phyloP scores from a whole-genome alignment of 2,888 invertebrate genomes.

The Himalopsyche japonica region DNA sequence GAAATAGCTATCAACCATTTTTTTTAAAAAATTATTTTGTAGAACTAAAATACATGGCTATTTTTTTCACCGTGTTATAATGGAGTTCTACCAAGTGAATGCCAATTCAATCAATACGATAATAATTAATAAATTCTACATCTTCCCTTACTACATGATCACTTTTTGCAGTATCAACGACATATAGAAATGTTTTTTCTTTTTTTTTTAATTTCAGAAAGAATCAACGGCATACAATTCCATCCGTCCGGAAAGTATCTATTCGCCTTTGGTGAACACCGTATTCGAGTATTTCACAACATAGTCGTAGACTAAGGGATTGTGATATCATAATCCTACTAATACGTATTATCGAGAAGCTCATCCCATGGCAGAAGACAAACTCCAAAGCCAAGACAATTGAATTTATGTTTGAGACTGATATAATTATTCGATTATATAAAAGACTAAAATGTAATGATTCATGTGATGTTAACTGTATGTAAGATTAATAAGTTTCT shows the following conservation, averaged over 20 bases:
- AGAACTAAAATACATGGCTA: too few relatives aligned
- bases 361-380: not conserved
- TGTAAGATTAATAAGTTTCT: not conserved
- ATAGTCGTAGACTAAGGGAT: slow-evolving; percentile 45
- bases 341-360: not conserved
- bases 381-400: not conserved
- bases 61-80: too few relatives aligned
- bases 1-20: too few relatives aligned
- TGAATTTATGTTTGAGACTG: slow-evolving; percentile 12
- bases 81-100: too few relatives aligned
- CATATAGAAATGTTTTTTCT: not conserved
- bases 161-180: too few relatives aligned
- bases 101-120: too few relatives aligned
- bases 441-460: not conserved
- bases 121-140: too few relatives aligned
- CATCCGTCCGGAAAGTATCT: slow-evolving; percentile 76
- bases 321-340: not conserved
- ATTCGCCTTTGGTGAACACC: slow-evolving; percentile 74
- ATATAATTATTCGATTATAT: not conserved
- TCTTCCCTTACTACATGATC: too few relatives aligned
- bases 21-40: too few relatives aligned
- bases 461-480: not conserved
- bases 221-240: slow-evolving; percentile 70
- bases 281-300: slow-evolving; percentile 79
- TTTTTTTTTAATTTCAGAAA: slow-evolving; percentile 57